A percentile compares a stretch with the other conserved stretches of the same genome.
These are phyloP conservation scores for Ceratosolen fusciceps DNA, from an alignment of 1,140 invertebrate genomes.

Conservation along the genomic window DNA sequence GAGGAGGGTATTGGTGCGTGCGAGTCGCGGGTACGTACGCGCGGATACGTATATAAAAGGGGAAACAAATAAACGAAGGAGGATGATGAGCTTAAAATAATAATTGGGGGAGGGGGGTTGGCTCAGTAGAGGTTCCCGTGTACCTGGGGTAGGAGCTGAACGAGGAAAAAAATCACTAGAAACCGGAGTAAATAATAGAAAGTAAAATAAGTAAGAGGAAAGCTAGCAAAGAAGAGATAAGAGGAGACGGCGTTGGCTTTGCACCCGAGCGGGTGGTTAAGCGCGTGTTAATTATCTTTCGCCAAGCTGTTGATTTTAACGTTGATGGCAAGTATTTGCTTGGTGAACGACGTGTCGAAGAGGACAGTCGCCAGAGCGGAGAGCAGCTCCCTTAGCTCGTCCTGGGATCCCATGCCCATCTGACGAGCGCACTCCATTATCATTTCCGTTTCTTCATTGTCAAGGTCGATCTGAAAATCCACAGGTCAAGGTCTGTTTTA, in stretches of 20 bases:
- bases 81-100: neutral
- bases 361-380: constrained; percentile 78
- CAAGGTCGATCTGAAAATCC: constrained; percentile 76
- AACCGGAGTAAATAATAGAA: constrained; percentile 57
- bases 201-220: constrained; percentile 64
- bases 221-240: constrained; percentile 62
- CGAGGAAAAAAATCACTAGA: constrained; percentile 42
- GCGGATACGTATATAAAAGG: too few species aligned
- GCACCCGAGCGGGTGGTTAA: constrained; percentile 53
- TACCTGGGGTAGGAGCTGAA: constrained; percentile 39
- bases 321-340: constrained; percentile 81
- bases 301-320: constrained; percentile 81
- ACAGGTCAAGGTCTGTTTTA: constrained; percentile 47
- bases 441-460: constrained; percentile 72
- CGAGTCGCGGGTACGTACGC: too few species aligned
- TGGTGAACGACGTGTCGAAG: constrained; percentile 80
- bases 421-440: constrained; percentile 80
- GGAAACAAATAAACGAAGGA: neutral
- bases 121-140: constrained; percentile 42
- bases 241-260: constrained; percentile 52
- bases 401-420: constrained; percentile 76
- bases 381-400: constrained; percentile 76
- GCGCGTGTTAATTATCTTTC: constrained; percentile 78
- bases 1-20: neutral
- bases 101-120: too few species aligned